Evolutionary conservation across 2,888 invertebrate species (phyloP).

Genomic region (Pachymerium ferrugineum): DNA sequence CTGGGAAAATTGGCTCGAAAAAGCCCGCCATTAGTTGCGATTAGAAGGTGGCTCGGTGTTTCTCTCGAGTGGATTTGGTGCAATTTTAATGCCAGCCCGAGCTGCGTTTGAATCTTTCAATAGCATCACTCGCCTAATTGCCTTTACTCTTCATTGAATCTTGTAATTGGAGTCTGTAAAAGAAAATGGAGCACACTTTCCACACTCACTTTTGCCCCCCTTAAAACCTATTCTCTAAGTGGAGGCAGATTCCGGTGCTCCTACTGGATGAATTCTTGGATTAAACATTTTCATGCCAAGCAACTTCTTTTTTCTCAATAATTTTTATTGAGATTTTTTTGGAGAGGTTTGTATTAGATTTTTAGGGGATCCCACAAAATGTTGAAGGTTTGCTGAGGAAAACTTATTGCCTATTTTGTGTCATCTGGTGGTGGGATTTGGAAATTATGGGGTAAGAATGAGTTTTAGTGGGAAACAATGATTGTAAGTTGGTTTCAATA

Average conservation of each 20-base stretch:
- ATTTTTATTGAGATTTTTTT: too few relatives aligned
- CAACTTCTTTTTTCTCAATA: not conserved
- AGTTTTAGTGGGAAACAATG: too few relatives aligned
- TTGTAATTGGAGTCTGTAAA: conserved; percentile 29
- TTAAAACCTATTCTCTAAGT: conserved; percentile 21
- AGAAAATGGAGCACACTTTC: conserved; percentile 23
- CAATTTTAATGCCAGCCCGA: conserved; percentile 25
- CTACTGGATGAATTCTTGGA: not conserved
- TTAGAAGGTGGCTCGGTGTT: conserved; percentile 8
- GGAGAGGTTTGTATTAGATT: too few relatives aligned
- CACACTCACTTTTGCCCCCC: conserved; percentile 24
- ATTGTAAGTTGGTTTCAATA: too few relatives aligned
- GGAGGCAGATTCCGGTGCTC: conserved; percentile 10
- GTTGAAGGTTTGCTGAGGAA: too few relatives aligned
- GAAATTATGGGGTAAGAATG: too few relatives aligned
- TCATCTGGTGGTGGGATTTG: too few relatives aligned
- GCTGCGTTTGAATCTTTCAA: conserved; percentile 29
- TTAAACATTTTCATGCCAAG: not conserved
- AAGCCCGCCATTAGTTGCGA: conserved; percentile 29
- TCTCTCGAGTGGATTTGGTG: conserved; percentile 29
- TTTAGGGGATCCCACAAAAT: too few relatives aligned
- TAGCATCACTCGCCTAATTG: conserved; percentile 27
- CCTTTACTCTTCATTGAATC: conserved; percentile 27
- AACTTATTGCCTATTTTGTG: too few relatives aligned
- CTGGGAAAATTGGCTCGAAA: conserved; percentile 29